Percentiles rank a stretch among this genome's conserved stretches.
These are phyloP conservation scores for Solenopsis fugax DNA, from an alignment of 1,140 invertebrate species.

Conservation along the genomic window DNA sequence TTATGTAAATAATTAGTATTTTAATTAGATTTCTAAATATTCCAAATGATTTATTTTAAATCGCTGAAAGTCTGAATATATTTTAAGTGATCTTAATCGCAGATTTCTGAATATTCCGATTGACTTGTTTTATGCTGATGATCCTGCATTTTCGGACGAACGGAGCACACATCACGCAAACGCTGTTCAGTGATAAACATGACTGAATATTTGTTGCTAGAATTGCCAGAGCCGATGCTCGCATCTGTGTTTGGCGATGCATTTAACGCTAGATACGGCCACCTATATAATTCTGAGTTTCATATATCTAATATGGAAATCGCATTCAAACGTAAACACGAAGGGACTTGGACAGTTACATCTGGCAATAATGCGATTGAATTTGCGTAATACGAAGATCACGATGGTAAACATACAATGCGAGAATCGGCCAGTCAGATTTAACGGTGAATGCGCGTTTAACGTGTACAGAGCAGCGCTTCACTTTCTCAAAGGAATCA, in stretches of 20 bases:
- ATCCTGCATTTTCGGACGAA: neutral
- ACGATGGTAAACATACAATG: slow-evolving; percentile 38
- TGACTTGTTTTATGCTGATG: neutral
- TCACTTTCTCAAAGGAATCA: neutral
- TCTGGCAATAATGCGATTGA: slow-evolving; percentile 17
- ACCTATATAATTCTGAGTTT: slow-evolving; percentile 41
- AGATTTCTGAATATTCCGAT: neutral
- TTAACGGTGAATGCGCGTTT: neutral
- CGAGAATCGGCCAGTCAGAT: neutral
- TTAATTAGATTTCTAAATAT: too few species aligned
- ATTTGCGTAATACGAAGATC: slow-evolving; percentile 45
- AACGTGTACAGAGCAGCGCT: neutral
- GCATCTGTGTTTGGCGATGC: slow-evolving; percentile 30
- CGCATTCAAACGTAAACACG: slow-evolving; percentile 46
- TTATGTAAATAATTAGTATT: too few species aligned
- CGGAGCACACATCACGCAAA: neutral
- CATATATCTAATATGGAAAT: slow-evolving; percentile 58
- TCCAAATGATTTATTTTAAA: neutral
- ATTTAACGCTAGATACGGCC: slow-evolving; percentile 49
- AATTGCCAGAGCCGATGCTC: slow-evolving; percentile 26
- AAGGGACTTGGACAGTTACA: slow-evolving; percentile 27
- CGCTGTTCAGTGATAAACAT: neutral
- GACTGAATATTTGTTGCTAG: slow-evolving; percentile 22
- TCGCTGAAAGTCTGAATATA: neutral
- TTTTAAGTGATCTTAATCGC: neutral